Base-by-base conservation (phyloP, 1,140 invertebrate genomes). In the Formica exsecta region DNA sequence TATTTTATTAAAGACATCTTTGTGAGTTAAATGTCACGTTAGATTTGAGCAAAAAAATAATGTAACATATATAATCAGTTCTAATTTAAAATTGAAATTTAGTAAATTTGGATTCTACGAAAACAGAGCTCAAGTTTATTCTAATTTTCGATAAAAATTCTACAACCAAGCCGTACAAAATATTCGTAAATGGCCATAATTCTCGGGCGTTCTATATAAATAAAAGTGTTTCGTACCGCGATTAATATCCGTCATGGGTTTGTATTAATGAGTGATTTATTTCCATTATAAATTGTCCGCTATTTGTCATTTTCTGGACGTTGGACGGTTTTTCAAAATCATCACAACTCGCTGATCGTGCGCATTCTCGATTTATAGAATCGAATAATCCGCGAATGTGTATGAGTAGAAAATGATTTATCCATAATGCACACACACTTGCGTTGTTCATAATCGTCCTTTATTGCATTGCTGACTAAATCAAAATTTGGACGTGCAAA, bases 381-480 rank as follows among this genome's bases (percentile, higher is more conserved):
- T 80, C 54, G 38, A 83, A 80, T 70, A 70, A 83, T 38, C 54
- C 11, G 48, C 48, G 54, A 83, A 74, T 74, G 38, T 22, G 16
- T 70, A 48, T 19, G 13, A 5, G 5, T 51, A 3, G 38, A 44
- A 57, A 83, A 74, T 83, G 54, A 83, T 83, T 83, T 73, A 83
- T 74, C 48, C 57, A 73, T 83, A 83, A 74, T 83, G 68, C 77
- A 44, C 74, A 25, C 77, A 44, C 74, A 25, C 57, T 54, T 29
- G 73, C 68, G 29, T 44, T 25, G 68, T 71, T 74, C 68, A 48
- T 83, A 83, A 83, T 54, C 54, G 54, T 38, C 36, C 29, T 83
- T 74, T 83, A 73, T 74, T 73, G 48, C 57, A 73, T 74, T 38
- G 79, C 79, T 74, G 68, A 83, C 79, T 61, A 83, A 83, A 83